A percentile compares a stretch with the other conserved stretches of the same genome.
phyloP scores from a whole-genome alignment of 2,888 invertebrate genomes.

The Acanthosepion esculentum region DNA sequence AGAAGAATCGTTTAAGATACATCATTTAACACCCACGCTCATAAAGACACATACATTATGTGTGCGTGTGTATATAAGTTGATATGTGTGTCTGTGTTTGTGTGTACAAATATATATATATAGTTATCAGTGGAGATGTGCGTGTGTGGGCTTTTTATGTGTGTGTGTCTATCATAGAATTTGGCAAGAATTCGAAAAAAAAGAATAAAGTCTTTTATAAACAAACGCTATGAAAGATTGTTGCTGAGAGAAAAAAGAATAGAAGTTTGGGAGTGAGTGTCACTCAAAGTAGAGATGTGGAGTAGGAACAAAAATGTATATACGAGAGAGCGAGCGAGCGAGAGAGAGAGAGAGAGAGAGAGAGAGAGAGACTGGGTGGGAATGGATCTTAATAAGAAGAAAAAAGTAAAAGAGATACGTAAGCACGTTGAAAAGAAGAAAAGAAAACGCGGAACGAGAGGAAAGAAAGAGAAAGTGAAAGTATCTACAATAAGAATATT shows the following conservation, averaged over 20 bases:
- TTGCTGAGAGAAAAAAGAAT: no score
- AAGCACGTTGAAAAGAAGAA: not conserved
- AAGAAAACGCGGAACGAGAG: not conserved
- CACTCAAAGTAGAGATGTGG: no score
- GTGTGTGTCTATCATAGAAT: not conserved
- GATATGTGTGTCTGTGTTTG: not conserved
- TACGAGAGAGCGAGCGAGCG: not conserved
- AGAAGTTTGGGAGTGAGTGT: no score
- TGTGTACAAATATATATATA: not conserved
- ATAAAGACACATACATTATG: not conserved
- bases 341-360: not conserved
- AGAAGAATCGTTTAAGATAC: not conserved
- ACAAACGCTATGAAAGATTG: no score
- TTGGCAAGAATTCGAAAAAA: not conserved
- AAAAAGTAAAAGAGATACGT: not conserved
- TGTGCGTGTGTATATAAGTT: not conserved
- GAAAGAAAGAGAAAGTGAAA: not conserved
- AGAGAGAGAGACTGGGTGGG: not conserved
- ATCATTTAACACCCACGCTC: conserved; percentile 9
- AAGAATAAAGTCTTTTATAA: not conserved
- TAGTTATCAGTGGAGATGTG: not conserved
- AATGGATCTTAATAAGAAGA: not conserved
- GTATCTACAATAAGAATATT: not conserved
- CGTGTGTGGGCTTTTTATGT: not conserved
- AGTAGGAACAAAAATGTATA: no score